Percentiles rank a stretch among this genome's conserved stretches.
These are phyloP conservation scores for Scelioninae gen. 1 DNA, from an alignment of 2,888 invertebrate species.

Conservation along the genomic window DNA sequence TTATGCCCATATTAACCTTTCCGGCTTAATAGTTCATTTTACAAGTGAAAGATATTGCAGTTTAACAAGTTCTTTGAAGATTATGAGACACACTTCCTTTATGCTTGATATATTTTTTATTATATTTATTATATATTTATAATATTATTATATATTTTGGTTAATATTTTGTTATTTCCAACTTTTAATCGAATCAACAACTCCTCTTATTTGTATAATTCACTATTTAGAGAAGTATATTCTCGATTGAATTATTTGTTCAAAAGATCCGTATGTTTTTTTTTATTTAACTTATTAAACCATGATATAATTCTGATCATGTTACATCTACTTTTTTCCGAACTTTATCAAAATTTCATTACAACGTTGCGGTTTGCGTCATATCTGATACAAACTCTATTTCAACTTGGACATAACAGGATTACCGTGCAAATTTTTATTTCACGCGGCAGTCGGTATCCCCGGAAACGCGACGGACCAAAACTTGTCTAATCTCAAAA, in stretches of 20 bases:
- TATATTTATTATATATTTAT: too few relatives aligned
- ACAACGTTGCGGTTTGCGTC: conserved; percentile 55
- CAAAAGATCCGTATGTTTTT: conserved; percentile 29
- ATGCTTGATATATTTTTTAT: too few relatives aligned
- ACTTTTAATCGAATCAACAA: too few relatives aligned
- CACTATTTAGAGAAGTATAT: not conserved
- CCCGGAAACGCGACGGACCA: conserved; percentile 47
- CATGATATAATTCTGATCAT: conserved; percentile 60
- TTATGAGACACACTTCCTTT: too few relatives aligned
- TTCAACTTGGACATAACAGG: conserved; percentile 66
- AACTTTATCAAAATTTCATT: conserved; percentile 68
- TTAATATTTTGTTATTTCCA: too few relatives aligned
- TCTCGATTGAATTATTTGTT: conserved; percentile 29
- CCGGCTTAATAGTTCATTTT: too few relatives aligned
- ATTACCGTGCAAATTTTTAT: conserved; percentile 67
- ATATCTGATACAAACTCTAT: conserved; percentile 66
- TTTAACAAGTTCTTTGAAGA: too few relatives aligned
- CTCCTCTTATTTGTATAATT: not conserved
- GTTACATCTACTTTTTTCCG: conserved; percentile 55
- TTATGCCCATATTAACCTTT: too few relatives aligned
- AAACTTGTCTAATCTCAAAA: conserved; percentile 65
- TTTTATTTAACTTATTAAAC: conserved; percentile 42
- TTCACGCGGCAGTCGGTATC: conserved; percentile 53
- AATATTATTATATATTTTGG: too few relatives aligned
- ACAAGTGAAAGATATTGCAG: too few relatives aligned